These are phyloP conservation scores for Sphyrna mokarran DNA, from an alignment of 2,113 vertebrate genomes.

Conservation along the genomic window DNA sequence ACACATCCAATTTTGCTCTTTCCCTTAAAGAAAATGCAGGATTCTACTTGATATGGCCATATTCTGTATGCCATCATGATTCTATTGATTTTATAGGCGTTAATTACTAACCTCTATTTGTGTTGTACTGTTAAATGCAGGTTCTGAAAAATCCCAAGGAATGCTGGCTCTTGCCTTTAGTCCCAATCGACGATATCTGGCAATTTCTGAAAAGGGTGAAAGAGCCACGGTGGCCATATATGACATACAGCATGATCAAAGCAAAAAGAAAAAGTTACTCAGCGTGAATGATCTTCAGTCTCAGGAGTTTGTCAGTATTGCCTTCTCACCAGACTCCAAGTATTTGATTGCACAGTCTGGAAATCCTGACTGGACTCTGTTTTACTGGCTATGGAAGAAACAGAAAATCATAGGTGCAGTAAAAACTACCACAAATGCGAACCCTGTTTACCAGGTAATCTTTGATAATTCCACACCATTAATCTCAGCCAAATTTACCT, in stretches of 20 bases:
- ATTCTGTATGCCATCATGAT: background rate
- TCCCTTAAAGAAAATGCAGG: background rate
- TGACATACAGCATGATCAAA: constrained; percentile 68
- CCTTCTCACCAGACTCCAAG: constrained; percentile 83
- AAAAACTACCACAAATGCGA: constrained; percentile 50
- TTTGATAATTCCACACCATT: background rate
- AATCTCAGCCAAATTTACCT: background rate
- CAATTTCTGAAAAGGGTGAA: constrained; percentile 70
- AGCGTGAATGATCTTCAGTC: constrained; percentile 53
- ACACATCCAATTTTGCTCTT: background rate
- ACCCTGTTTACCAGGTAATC: constrained; percentile 69
- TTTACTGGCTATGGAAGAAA: constrained; percentile 86
- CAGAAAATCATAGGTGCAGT: constrained; percentile 68
- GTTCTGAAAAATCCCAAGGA: constrained; percentile 67
- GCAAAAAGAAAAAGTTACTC: constrained; percentile 65
- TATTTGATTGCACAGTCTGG: constrained; percentile 71
- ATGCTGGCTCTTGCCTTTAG: constrained; percentile 77
- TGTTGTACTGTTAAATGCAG: constrained; percentile 50
- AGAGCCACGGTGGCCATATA: constrained; percentile 68
- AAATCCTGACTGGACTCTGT: constrained; percentile 65
- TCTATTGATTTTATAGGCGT: background rate
- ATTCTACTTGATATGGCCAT: background rate
- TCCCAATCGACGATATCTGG: constrained; percentile 71
- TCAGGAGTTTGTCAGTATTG: constrained; percentile 64
- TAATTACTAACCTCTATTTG: background rate